Evolutionary conservation across 2,113 vertebrate genomes (phyloP), one percentile per base, ranked within the genome.

Genomic region (Oryzias javanicus): DNA sequence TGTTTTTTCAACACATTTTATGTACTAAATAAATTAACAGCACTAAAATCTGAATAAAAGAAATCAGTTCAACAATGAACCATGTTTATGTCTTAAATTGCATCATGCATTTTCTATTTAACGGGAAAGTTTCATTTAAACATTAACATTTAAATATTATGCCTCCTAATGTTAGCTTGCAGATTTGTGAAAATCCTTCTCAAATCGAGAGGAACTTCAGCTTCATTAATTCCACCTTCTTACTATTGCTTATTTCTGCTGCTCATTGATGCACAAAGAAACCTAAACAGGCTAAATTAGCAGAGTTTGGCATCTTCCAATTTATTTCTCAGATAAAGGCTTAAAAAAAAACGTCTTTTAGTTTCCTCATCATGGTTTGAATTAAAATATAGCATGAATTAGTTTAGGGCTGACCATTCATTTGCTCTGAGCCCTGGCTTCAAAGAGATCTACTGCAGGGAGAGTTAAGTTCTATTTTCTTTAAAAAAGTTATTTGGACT

Each of bases 171-270:
- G 8, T 35, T 35, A 35, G 12, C 10, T 35, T 35, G 8, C 8
- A 35, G 35, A 35, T 35, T 35, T 12, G 8, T 35, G 8, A 35
- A 35, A 35, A 35, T 12, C 18, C 16, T 10, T 8, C 6, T 8
- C 5, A 24, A 49, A 13, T 49, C 4, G 14, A 19, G 55, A 67
- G 62, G 45, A 78, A 67, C 51, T 60, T 67, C 70, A 78, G 59
- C 42, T 59, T 75, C 71, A 77, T 76, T 57, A 81, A 54, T 53
- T 42, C 50, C 61, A 57, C 63, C 67, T 67, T 55, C 64, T 58
- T 19, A 20, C 72, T 67, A 72, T 60, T 55, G 56, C 19, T 59
- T 74, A 29, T 48, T 35, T 35, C 17, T 20, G 14, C 22, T 27
- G 17, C 42, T 61, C 17, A 44, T 48, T 0, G 16, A n/a, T n/a